Percentiles rank a stretch among this genome's conserved stretches.
Conservation (phyloP, 2,888 invertebrate species). For the Tiliacea aurago region DNA sequence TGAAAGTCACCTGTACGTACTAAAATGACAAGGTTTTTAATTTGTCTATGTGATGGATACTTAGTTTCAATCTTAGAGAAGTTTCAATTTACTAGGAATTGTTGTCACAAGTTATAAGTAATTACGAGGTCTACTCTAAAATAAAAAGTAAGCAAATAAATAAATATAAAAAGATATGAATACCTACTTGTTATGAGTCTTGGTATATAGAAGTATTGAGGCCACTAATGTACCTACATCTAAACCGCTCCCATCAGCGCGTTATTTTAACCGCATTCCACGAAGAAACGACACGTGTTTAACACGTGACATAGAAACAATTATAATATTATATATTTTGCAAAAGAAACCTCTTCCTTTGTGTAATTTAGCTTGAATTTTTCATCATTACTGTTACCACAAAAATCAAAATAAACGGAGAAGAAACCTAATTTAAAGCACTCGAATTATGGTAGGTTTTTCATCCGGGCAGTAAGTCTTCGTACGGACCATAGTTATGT, state of each 20-base stretch:
- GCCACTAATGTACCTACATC: neutral
- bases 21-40: neutral
- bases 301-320: neutral
- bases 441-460: too few relatives aligned
- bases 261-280: neutral
- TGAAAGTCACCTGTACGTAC: neutral
- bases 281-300: neutral
- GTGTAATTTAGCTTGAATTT: neutral
- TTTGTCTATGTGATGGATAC: neutral
- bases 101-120: too few relatives aligned
- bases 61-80: neutral
- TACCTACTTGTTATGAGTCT: too few relatives aligned
- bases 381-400: neutral
- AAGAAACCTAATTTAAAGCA: neutral
- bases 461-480: too few relatives aligned
- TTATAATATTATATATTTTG: too few relatives aligned
- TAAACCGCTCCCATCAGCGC: neutral
- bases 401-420: neutral
- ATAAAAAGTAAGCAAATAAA: too few relatives aligned
- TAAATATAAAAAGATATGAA: too few relatives aligned
- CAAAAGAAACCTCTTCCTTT: neutral
- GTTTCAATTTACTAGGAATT: too few relatives aligned
- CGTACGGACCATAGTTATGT: too few relatives aligned
- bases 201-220: neutral
- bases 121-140: too few relatives aligned